Conservation (phyloP, 2,888 invertebrate species). For the Drosophila anomelani region DNA sequence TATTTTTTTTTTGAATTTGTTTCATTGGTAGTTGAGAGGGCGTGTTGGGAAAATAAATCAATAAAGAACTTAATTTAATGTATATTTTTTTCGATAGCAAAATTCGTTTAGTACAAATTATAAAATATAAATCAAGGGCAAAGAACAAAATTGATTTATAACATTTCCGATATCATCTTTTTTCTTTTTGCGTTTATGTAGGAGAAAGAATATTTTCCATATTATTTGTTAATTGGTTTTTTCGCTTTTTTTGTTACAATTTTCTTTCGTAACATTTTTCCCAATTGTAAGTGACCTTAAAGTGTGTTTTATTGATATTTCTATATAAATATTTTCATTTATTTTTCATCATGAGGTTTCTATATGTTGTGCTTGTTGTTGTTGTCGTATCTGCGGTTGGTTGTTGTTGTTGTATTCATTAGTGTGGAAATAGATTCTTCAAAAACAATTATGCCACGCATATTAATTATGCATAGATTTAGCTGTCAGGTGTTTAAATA, state of each 20-base stretch:
- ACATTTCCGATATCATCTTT: constrained; percentile 28
- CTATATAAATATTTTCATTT: constrained; percentile 37
- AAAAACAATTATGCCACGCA: constrained; percentile 41
- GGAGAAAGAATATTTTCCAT: constrained; percentile 51
- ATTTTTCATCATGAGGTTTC: constrained; percentile 42
- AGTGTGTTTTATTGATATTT: constrained; percentile 82
- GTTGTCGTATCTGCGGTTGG: constrained; percentile 23
- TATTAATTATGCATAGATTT: constrained; percentile 29
- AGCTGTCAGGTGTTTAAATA: constrained; percentile 38
- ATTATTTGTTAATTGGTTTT: constrained; percentile 48
- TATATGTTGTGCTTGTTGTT: constrained; percentile 31
- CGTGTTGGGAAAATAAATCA: constrained; percentile 29
- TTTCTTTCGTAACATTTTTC: constrained; percentile 82
- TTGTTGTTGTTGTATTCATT: constrained; percentile 28
- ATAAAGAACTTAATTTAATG: constrained; percentile 40
- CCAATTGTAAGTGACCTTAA: constrained; percentile 85
- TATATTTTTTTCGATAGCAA: constrained; percentile 18
- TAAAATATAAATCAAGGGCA: constrained; percentile 33
- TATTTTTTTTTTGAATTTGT: constrained; percentile 13
- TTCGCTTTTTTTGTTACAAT: constrained; percentile 43
- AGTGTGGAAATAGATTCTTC: constrained; percentile 31
- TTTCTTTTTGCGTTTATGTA: constrained; percentile 32
- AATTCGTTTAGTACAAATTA: constrained; percentile 32
- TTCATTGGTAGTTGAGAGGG: constrained; percentile 23
- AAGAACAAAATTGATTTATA: constrained; percentile 51